Conservation (phyloP, 1,140 invertebrate species). For the Meloidogyne hapla region DNA sequence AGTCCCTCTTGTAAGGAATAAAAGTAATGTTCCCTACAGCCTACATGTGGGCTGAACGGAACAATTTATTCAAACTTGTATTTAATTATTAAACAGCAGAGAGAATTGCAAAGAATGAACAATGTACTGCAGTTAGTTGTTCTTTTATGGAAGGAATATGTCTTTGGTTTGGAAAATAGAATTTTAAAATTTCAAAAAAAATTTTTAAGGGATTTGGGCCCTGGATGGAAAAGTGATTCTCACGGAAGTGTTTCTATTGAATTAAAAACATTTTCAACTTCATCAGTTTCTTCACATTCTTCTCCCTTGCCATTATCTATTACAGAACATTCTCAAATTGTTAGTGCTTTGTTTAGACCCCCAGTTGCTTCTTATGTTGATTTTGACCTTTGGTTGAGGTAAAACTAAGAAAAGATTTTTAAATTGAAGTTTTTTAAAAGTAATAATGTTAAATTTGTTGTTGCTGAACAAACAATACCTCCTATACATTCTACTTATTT, state of each 20-base stretch:
- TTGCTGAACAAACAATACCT: slow-evolving; percentile 14
- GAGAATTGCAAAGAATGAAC: background rate
- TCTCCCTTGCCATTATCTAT: too few species aligned
- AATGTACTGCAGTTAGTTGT: slow-evolving; percentile 29
- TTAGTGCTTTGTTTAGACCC: slow-evolving; percentile 29
- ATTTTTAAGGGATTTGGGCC: slow-evolving; percentile 23
- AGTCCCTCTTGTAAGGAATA: too few species aligned
- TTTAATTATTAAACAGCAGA: background rate
- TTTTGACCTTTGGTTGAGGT: slow-evolving; percentile 40
- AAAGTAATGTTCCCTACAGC: too few species aligned
- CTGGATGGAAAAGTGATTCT: slow-evolving; percentile 16
- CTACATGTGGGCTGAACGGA: too few species aligned
- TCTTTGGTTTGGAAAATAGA: slow-evolving; percentile 24
- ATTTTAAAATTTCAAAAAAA: background rate
- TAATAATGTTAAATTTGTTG: slow-evolving; percentile 27
- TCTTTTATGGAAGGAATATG: slow-evolving; percentile 35
- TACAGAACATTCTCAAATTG: slow-evolving; percentile 2
- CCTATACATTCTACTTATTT: background rate
- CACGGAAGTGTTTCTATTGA: slow-evolving; percentile 20
- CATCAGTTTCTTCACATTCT: too few species aligned
- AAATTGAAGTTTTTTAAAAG: slow-evolving; percentile 11
- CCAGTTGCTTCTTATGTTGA: slow-evolving; percentile 32
- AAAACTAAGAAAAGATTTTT: background rate
- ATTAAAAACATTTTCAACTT: background rate
- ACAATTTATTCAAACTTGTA: too few species aligned